Evolutionary conservation across 1,140 invertebrate genomes (phyloP).

Genomic region (Medauroidea extradentata): DNA sequence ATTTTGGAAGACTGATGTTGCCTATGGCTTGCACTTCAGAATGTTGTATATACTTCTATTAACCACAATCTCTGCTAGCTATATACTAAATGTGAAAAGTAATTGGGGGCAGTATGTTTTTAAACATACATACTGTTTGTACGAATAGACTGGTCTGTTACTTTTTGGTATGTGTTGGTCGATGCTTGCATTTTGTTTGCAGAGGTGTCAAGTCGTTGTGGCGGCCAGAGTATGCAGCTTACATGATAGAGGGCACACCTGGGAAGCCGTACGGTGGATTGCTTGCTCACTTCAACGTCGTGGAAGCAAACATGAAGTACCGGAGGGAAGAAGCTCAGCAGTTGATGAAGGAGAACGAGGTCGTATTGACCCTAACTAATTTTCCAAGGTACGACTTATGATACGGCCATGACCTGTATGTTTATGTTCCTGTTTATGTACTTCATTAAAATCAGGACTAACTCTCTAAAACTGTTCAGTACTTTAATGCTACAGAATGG

Average conservation of each 20-base stretch:
- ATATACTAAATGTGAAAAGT: too few species aligned
- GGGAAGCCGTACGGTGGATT: constrained; percentile 92
- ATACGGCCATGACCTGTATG: too few species aligned
- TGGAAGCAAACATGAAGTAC: constrained; percentile 95
- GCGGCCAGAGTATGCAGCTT: constrained; percentile 96
- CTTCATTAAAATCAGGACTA: constrained; percentile 2
- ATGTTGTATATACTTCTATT: too few species aligned
- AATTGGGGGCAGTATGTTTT: too few species aligned
- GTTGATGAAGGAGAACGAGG: constrained; percentile 74
- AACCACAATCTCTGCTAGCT: too few species aligned
- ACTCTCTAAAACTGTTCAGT: neutral
- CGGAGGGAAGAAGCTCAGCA: constrained; percentile 81
- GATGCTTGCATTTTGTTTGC: constrained; percentile 31
- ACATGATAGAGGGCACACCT: constrained; percentile 99
- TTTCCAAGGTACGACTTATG: constrained; percentile 77
- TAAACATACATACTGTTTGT: too few species aligned
- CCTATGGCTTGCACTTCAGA: too few species aligned
- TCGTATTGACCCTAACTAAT: constrained; percentile 83
- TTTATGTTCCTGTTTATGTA: neutral
- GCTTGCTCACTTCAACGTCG: constrained; percentile 94
- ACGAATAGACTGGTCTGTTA: too few species aligned
- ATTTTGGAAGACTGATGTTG: too few species aligned
- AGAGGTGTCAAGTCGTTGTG: constrained; percentile 82
- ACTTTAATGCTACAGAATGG: too few species aligned
- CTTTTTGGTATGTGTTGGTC: neutral